These are phyloP conservation scores for Calyptomena viridis DNA, from an alignment of 2,113 vertebrate genomes.

Conservation along the genomic window DNA sequence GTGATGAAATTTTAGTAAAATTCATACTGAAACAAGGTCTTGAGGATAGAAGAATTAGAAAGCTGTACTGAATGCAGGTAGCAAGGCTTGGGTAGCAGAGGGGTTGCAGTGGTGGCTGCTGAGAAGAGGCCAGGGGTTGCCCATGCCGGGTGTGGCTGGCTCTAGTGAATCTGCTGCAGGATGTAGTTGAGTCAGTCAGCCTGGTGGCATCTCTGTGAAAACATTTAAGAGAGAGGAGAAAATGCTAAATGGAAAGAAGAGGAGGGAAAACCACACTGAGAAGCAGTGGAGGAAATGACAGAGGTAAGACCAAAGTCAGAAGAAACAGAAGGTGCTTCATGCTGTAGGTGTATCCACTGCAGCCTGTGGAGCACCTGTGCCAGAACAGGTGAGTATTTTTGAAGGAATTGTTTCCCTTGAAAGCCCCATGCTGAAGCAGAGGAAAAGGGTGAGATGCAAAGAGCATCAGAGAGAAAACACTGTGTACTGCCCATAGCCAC, in stretches of 20 bases:
- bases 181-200: not conserved
- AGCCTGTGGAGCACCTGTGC: not conserved
- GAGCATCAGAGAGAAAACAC: not conserved
- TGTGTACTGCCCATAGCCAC: not conserved
- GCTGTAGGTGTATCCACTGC: not conserved
- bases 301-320: not conserved
- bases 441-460: not conserved
- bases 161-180: not conserved
- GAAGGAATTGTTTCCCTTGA: not conserved
- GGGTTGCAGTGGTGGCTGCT: not conserved
- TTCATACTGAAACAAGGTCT: not conserved
- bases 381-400: not conserved
- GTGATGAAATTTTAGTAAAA: not conserved
- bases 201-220: not conserved
- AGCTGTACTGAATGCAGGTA: not conserved
- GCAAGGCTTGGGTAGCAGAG: not conserved
- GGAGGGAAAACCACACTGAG: not conserved
- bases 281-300: rapidly evolving
- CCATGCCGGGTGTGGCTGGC: rapidly evolving
- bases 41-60: not conserved
- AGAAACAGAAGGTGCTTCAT: not conserved
- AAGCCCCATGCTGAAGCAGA: not conserved
- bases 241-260: not conserved
- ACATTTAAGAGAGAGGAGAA: not conserved
- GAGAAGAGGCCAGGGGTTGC: not conserved